Base-by-base conservation (phyloP, 2,888 invertebrate genomes). In the Dryadula phaetusa region DNA sequence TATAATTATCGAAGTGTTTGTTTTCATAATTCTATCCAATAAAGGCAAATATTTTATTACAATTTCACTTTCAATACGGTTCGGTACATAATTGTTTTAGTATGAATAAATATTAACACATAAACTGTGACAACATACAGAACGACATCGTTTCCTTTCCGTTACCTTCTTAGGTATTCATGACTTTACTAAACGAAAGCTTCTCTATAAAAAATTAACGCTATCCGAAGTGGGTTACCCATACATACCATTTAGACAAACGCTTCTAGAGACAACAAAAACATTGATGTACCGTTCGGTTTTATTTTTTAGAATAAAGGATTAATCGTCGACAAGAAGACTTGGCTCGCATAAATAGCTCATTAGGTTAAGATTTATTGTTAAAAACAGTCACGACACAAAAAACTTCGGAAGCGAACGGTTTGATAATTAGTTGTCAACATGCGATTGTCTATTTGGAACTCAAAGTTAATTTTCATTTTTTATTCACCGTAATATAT, bases 361-460 rank as follows among this genome's bases (percentile, higher is more conserved):
- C 92, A 90, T 92, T 92, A 92, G 82, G 70, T 69, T 73, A 85
- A 90, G 92, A 92, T 92, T 92, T 92, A 92, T 90, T 82, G 83
- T 84, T 82, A 79, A 79, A 52, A 85, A 80, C 84, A 87, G 90
- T 91, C 92, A 92, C 91, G 92, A 84, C 82, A 88, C 82, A 88
- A 88, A 90, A 90, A 90, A 86, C 77, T 88, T 88, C 78, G 75
- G 79, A 86, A 85, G 82, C 82, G 83, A 86, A 86, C 83, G 76
- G 81, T 88, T 85, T 87, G 85, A 91, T 92, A 92, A 92, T 92
- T 92, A 92, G 88, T 91, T 89, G 85, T 81, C 87, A 88, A 83
- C 92, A 92, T 92, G 92, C 92, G 89, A 92, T 87, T 90, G 89
- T 91, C 90, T 92, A 88, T 90, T 87, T 80, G 84, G 81, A 81